Evolutionary conservation across 2,113 vertebrate genomes (phyloP), one percentile per base, ranked within the genome.

Genomic region (Syrrhaptes paradoxus): DNA sequence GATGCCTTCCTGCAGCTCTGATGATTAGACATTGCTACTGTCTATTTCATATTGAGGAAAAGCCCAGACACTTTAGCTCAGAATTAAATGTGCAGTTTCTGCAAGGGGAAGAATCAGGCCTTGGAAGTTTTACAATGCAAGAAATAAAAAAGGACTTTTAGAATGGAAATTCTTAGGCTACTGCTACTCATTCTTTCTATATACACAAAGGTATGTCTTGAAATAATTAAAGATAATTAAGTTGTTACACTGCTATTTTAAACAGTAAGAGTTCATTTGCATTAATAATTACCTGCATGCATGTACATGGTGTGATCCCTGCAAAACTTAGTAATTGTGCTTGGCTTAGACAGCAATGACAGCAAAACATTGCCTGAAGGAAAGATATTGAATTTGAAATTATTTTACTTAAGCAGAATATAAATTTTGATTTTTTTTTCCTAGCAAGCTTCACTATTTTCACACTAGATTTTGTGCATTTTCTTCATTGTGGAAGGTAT

Each of bases 201-300:
- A 25, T 29, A 45, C 46, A 73, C 17, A 59, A 38, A 79, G 7
- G 26, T 48, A 71, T 71, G 9, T 63, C 45, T 84, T 86, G 26
- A 86, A 94, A 86, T 36, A 75, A 79, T 88, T 59, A 63, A 80
- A 93, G 43, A 63, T 38, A 92, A 92, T 91, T 75, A 96, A 78
- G 34, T 79, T 82, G 22, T 70, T 86, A 63, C 28, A 48, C 18
- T 80, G 32, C 43, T 93, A 29, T 83, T 91, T 93, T 32, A 94
- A 92, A 93, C 18, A 67, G 6, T 48, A 76, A 61, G 28, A 86
- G 67, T 96, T 92, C 15, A 86, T 93, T 94, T 92, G 49, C 75
- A 78, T 90, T 71, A 63, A 81, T 84, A 95, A 88, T 88, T 88
- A 81, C 48, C 68, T 90, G n/a, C 82, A 49, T 90, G 82, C 84